These are phyloP conservation scores for Clistopyga incitator DNA, from an alignment of 2,888 invertebrate species.

Conservation along the genomic window DNA sequence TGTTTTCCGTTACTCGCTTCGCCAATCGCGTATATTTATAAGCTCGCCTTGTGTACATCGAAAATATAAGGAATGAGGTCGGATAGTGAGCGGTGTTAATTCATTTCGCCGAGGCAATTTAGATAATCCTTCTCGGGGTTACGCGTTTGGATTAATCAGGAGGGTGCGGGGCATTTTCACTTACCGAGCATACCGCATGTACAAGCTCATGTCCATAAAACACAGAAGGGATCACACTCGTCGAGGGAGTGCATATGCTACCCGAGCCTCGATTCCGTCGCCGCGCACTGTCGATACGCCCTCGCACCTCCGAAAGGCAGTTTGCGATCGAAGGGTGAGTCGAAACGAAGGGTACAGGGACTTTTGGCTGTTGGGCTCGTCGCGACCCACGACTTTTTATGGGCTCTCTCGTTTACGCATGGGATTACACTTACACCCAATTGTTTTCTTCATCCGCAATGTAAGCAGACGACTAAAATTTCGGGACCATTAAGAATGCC, in stretches of 20 bases:
- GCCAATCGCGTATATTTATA: constrained; percentile 26
- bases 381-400: constrained; percentile 38
- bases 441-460: constrained; percentile 11
- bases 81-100: constrained; percentile 78
- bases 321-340: constrained; percentile 39
- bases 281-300: constrained; percentile 24
- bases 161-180: constrained; percentile 68
- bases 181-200: constrained; percentile 30
- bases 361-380: not conserved
- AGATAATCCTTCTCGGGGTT: constrained; percentile 80
- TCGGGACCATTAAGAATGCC: not conserved
- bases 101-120: constrained; percentile 82
- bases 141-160: constrained; percentile 79
- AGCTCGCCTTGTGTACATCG: constrained; percentile 63
- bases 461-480: not conserved
- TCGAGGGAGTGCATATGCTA: constrained; percentile 77
- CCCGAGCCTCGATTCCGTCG: constrained; percentile 44
- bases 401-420: constrained; percentile 44
- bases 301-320: constrained; percentile 39
- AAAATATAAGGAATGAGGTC: constrained; percentile 69
- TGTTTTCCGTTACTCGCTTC: constrained; percentile 40
- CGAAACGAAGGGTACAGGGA: constrained; percentile 12
- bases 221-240: constrained; percentile 64
- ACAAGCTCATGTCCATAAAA: constrained; percentile 73
- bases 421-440: constrained; percentile 46